These are phyloP conservation scores for Pangasius krempfi DNA, from an alignment of 2,797 vertebrate species.

Conservation along the genomic window DNA sequence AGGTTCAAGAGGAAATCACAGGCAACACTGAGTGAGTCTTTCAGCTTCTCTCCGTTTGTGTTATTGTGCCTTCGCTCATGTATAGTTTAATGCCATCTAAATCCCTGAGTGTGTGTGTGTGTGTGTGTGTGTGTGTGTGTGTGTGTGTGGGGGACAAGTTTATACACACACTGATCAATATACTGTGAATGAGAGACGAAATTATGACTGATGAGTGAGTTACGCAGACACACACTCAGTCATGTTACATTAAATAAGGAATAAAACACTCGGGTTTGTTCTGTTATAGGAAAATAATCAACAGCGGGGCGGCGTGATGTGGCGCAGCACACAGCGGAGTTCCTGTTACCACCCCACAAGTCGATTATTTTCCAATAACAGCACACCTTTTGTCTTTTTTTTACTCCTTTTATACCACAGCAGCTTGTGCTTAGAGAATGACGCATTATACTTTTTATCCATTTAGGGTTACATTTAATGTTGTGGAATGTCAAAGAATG, in stretches of 20 bases:
- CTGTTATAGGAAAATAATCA: neutral
- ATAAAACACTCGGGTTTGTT: neutral
- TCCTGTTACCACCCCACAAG: neutral
- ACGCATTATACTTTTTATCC: neutral
- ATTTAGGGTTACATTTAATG: neutral
- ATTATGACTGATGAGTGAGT: neutral
- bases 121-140: neutral
- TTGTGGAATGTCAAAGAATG: neutral
- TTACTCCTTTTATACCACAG: neutral
- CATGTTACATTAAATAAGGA: neutral
- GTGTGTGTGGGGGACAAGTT: neutral
- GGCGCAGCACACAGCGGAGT: neutral
- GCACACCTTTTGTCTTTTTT: neutral
- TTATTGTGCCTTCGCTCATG: neutral
- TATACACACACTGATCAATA: neutral
- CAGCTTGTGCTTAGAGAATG: neutral
- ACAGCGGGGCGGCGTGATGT: neutral
- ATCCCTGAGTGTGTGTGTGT: neutral
- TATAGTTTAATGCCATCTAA: neutral
- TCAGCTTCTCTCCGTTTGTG: neutral
- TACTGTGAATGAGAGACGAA: neutral
- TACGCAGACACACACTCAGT: neutral
- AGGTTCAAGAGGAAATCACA: slow-evolving; percentile 98
- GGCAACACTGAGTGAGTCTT: slow-evolving; percentile 95
- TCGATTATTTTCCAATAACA: neutral